Conservation (phyloP, 2,888 invertebrate species). For the Heteropelma amictum region DNA sequence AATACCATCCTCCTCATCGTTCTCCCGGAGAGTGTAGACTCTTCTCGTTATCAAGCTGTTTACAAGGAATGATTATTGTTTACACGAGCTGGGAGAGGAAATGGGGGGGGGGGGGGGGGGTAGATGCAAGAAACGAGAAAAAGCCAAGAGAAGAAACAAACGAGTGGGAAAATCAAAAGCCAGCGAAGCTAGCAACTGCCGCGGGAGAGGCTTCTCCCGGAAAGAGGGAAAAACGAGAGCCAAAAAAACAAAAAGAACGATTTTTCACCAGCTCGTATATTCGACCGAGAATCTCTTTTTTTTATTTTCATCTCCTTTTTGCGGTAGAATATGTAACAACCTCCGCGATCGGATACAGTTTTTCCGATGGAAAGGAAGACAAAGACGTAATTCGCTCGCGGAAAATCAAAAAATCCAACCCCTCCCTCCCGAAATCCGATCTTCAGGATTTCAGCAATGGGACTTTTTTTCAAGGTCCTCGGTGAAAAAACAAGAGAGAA, state of each 20-base stretch:
- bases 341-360: too few species aligned
- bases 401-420: too few species aligned
- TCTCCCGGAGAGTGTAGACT: conserved; percentile 49
- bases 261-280: too few species aligned
- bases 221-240: conserved; percentile 5
- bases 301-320: too few species aligned
- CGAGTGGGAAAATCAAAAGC: conserved; percentile 34
- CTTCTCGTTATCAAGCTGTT: conserved; percentile 68
- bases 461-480: too few species aligned
- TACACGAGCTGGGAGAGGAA: conserved; percentile 56
- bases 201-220: conserved; percentile 29
- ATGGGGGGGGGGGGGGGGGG: conserved; percentile 22
- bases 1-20: conserved; percentile 39
- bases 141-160: conserved; percentile 8
- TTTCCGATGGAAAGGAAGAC: too few species aligned
- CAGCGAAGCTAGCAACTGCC: conserved; percentile 42
- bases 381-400: too few species aligned
- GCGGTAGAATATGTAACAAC: too few species aligned
- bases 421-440: too few species aligned
- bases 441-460: too few species aligned
- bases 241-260: conserved; percentile 3
- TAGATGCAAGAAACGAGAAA: conserved; percentile 9
- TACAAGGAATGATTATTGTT: conserved; percentile 69
- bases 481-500: too few species aligned
- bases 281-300: too few species aligned